These are phyloP conservation scores for Lasioglossum lativentre DNA, from an alignment of 2,888 invertebrate genomes.

Conservation along the genomic window DNA sequence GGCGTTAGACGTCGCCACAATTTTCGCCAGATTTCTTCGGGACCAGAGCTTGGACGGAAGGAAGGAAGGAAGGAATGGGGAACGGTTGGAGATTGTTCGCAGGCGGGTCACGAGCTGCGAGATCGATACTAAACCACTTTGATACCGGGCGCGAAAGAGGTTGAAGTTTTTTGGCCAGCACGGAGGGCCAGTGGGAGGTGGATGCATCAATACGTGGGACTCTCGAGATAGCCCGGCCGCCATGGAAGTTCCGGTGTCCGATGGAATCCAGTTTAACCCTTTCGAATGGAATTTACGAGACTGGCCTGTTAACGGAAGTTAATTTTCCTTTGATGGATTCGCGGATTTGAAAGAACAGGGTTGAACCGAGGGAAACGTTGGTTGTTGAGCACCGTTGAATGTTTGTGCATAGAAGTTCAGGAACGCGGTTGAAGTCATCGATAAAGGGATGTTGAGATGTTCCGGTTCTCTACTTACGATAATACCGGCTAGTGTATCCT, in stretches of 20 bases:
- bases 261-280: slow-evolving; percentile 32
- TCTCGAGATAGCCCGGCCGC: slow-evolving; percentile 26
- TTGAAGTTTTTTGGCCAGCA: slow-evolving; percentile 31
- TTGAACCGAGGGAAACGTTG: background rate
- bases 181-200: slow-evolving; percentile 35
- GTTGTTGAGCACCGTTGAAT: background rate
- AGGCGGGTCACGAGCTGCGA: slow-evolving; percentile 61
- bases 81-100: slow-evolving; percentile 39
- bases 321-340: slow-evolving; percentile 1
- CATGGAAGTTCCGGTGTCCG: slow-evolving; percentile 21
- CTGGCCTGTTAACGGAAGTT: slow-evolving; percentile 1
- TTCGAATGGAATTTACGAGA: slow-evolving; percentile 12
- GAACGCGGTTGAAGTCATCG: slow-evolving; percentile 33
- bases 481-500: slow-evolving; percentile 39
- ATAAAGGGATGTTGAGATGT: slow-evolving; percentile 29
- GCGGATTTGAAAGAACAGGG: background rate
- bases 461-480: slow-evolving; percentile 35
- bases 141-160: slow-evolving; percentile 50
- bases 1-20: background rate
- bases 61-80: background rate
- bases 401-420: slow-evolving; percentile 33
- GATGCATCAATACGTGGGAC: slow-evolving; percentile 35
- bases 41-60: background rate
- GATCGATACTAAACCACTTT: slow-evolving; percentile 67
- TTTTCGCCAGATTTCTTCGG: slow-evolving; percentile 9